Percentiles rank a stretch among this genome's conserved stretches.
Evolutionary conservation across 2,797 vertebrate species (phyloP).

Genomic region (Myotis planiceps): DNA sequence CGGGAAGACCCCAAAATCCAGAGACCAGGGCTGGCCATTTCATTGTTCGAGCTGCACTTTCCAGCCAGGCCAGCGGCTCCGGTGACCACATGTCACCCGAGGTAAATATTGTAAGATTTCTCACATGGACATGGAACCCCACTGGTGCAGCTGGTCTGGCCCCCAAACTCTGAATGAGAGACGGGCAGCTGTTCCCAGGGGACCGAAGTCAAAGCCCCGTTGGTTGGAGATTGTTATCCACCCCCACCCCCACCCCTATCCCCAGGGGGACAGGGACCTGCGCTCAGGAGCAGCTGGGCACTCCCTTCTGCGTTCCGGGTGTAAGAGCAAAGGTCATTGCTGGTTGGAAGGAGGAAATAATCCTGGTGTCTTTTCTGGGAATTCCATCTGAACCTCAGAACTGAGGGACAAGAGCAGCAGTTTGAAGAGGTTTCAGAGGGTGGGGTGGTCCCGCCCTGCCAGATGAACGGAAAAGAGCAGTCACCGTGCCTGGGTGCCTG

Average conservation of each 20-base stretch:
- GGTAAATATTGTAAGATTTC: background rate
- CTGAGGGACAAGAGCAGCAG: background rate
- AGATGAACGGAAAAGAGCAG: background rate
- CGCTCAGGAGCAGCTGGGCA: background rate
- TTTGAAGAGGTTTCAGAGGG: background rate
- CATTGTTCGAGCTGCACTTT: accelerated
- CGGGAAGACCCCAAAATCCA: background rate
- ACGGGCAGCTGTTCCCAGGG: background rate
- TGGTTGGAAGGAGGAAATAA: slow-evolving; percentile 3
- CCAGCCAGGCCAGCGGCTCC: background rate
- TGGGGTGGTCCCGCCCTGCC: background rate
- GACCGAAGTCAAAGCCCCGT: accelerated
- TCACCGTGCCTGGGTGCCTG: too few species aligned
- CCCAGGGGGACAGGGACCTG: background rate
- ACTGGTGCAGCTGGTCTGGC: background rate
- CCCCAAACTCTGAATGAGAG: background rate
- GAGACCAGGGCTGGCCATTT: background rate
- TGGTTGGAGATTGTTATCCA: background rate
- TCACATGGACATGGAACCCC: background rate
- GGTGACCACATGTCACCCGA: background rate
- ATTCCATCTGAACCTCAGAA: background rate
- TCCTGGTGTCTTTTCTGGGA: background rate
- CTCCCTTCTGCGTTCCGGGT: background rate
- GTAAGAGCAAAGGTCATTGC: slow-evolving; percentile 37
- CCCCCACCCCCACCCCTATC: too few species aligned